Evolutionary conservation across 2,113 vertebrate species (phyloP).

Genomic region (Hippocampus guttulatus): DNA sequence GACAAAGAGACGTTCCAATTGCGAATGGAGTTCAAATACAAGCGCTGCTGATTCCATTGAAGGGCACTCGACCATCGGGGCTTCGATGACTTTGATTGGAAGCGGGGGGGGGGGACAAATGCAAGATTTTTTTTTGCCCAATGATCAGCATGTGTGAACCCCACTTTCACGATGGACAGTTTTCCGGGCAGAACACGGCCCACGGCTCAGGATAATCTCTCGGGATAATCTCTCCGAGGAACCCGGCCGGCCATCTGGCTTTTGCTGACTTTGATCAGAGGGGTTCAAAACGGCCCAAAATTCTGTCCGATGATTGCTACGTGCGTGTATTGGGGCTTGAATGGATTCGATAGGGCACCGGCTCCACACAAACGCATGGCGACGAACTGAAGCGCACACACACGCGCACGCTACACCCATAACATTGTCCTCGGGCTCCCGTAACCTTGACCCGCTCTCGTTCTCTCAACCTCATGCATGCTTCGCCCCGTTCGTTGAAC

Average conservation of each 20-base stretch:
- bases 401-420: neutral
- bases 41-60: too few species aligned
- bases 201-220: too few species aligned
- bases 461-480: neutral
- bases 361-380: neutral
- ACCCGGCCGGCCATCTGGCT: too few species aligned
- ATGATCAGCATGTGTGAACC: neutral
- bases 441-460: neutral
- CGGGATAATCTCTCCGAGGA: too few species aligned
- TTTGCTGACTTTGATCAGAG: neutral
- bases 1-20: too few species aligned
- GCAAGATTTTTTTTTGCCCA: too few species aligned
- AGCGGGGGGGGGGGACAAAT: too few species aligned
- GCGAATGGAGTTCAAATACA: too few species aligned
- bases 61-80: too few species aligned
- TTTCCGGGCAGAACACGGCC: neutral
- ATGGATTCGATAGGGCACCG: neutral
- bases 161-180: neutral
- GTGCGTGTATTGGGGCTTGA: neutral
- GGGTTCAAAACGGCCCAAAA: neutral
- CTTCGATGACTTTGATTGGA: too few species aligned
- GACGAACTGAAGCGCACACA: neutral
- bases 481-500: neutral
- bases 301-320: neutral
- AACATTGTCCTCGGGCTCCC: neutral